These are phyloP conservation scores for Hesperophylax magnus DNA, from an alignment of 1,140 invertebrate species.

Conservation along the genomic window DNA sequence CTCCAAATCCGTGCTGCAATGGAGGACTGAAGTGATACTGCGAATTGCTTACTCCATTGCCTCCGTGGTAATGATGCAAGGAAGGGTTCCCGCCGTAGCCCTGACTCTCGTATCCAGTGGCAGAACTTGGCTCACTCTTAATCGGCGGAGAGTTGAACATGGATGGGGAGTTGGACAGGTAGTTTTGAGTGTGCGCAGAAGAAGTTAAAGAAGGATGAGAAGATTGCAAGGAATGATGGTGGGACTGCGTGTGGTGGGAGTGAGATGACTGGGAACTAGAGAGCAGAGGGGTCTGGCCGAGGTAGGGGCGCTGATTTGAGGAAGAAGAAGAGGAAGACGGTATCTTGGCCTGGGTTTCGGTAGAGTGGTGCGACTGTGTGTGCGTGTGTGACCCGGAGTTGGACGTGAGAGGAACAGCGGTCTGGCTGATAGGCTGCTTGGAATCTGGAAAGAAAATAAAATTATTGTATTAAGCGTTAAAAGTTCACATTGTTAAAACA, in stretches of 20 bases:
- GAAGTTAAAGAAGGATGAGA: slow-evolving; percentile 54
- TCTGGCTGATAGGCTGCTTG: slow-evolving; percentile 58
- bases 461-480: no score
- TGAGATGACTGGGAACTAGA: slow-evolving; percentile 59
- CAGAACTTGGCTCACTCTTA: slow-evolving; percentile 67
- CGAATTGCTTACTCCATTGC: slow-evolving; percentile 57
- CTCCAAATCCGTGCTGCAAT: slow-evolving; percentile 54
- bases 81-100: slow-evolving; percentile 60
- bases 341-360: slow-evolving; percentile 50
- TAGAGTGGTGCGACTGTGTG: slow-evolving; percentile 50
- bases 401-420: slow-evolving; percentile 52
- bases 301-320: slow-evolving; percentile 63
- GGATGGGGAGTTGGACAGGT: slow-evolving; percentile 47
- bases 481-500: no score
- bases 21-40: slow-evolving; percentile 55
- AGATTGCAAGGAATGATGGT: slow-evolving; percentile 52
- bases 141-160: slow-evolving; percentile 60
- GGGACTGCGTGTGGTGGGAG: slow-evolving; percentile 58
- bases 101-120: slow-evolving; percentile 60
- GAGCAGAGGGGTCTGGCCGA: slow-evolving; percentile 70
- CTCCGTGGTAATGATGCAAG: slow-evolving; percentile 64
- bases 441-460: slow-evolving; percentile 59
- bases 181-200: slow-evolving; percentile 47
- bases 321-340: slow-evolving; percentile 53
- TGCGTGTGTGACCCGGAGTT: slow-evolving; percentile 57